These are phyloP conservation scores for Falco cherrug DNA, from an alignment of 2,797 vertebrate genomes.

Conservation along the genomic window DNA sequence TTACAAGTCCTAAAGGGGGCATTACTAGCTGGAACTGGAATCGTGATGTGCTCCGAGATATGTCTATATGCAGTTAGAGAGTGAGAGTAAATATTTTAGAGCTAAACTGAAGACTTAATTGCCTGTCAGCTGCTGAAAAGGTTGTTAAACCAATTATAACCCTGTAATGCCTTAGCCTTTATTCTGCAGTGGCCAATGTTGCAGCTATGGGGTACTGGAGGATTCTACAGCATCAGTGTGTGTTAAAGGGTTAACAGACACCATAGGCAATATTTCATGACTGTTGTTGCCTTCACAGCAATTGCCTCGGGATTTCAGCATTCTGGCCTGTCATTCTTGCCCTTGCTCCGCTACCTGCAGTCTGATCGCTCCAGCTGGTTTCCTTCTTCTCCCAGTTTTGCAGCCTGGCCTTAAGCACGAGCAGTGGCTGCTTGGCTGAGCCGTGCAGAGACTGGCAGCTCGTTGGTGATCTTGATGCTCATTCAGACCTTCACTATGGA, in stretches of 20 bases:
- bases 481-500: background rate
- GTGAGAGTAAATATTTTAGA: constrained; percentile 53
- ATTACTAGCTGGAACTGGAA: background rate
- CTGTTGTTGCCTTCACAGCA: background rate
- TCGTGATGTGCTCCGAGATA: background rate
- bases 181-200: background rate
- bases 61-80: background rate
- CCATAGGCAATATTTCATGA: background rate
- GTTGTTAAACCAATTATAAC: constrained; percentile 33
- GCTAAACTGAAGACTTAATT: constrained; percentile 49
- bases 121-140: constrained; percentile 47
- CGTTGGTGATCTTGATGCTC: background rate
- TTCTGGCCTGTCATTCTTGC: constrained; percentile 32
- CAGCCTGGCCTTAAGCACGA: background rate
- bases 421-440: background rate
- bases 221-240: background rate
- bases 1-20: background rate
- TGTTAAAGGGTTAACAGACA: background rate
- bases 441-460: background rate
- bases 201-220: background rate
- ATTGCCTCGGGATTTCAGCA: constrained; percentile 21
- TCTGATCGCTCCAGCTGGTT: constrained; percentile 11
- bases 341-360: background rate
- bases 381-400: background rate
- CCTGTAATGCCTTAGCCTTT: background rate